These are phyloP conservation scores for Mythimna loreyi DNA, from an alignment of 2,888 invertebrate species.

Conservation along the genomic window DNA sequence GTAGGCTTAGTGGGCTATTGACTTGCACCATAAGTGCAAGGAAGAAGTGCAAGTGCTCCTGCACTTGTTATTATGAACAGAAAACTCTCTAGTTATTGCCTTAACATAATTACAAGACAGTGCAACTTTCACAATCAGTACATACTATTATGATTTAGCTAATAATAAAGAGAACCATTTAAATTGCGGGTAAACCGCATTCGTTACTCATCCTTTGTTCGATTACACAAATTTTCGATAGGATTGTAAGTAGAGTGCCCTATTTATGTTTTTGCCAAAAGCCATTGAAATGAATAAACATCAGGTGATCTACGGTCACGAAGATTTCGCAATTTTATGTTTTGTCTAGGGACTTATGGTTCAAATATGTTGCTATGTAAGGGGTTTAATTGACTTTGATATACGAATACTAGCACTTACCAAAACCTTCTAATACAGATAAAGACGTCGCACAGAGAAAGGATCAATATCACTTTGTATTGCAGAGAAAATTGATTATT, in stretches of 20 bases:
- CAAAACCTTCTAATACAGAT: slow-evolving; percentile 32
- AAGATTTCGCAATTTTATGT: slow-evolving; percentile 43
- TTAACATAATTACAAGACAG: background rate
- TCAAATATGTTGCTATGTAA: slow-evolving; percentile 19
- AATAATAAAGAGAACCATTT: background rate
- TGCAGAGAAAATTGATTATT: slow-evolving; percentile 55
- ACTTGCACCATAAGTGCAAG: background rate
- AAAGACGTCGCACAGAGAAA: slow-evolving; percentile 5
- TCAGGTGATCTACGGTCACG: slow-evolving; percentile 8
- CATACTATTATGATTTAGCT: background rate
- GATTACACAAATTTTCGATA: slow-evolving; percentile 4
- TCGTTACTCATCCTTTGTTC: slow-evolving; percentile 41
- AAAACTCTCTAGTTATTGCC: background rate
- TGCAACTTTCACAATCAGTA: background rate
- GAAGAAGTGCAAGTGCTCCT: no score
- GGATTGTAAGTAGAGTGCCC: background rate
- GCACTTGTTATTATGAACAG: background rate
- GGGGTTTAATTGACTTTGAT: background rate
- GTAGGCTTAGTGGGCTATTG: background rate
- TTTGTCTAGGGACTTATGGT: slow-evolving; percentile 18
- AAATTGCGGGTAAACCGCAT: slow-evolving; percentile 43
- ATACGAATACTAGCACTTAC: slow-evolving; percentile 40
- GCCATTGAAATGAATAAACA: slow-evolving; percentile 6
- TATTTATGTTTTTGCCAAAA: background rate
- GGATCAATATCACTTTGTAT: slow-evolving; percentile 47